Evolutionary conservation across 2,888 invertebrate species (phyloP), one percentile per base, ranked within the genome.

Genomic region (Eurytoma californica): DNA sequence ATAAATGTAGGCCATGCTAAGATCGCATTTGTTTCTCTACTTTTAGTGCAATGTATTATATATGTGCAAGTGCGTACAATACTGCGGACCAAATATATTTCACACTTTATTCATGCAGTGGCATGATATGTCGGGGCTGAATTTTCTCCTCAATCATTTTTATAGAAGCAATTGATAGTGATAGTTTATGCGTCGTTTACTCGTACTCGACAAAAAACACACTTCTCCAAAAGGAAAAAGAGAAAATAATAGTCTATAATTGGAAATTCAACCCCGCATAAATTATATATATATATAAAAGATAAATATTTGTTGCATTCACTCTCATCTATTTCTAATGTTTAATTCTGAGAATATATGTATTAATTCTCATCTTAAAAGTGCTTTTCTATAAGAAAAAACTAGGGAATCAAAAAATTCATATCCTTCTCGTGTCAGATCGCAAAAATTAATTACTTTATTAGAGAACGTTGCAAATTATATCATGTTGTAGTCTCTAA

Each of bases 1-100:
- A 39, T 39, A 67, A 63, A 66, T 67, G 14, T 73, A 73, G 78
- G 78, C 72, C 78, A 78, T 78, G 78, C 78, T 69, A 63, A 68
- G 55, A 67, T 78, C 24, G 67, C 49, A 55, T 73, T 73, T 67
- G 12, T 14, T 65, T 73, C 49, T 13, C 72, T 72, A 72, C 70
- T 53, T 47, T 57, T 73, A 47, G 73, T 78, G 78, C 73, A 63
- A 55, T 63, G 63, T 78, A 57, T 78, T 66, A 55, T 77, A 65
- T 58, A 53, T 51, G 77, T 77, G 77, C 77, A 55, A 72, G 67
- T 77, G 77, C 66, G 18, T 72, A 55, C 55, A 67, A 67, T 72
- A 77, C 30, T 60, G 63, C 61, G 61, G 60, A 67, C 49, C 53
- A 65, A 78, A 68, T 77, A 60, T 30, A 16, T 68, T 61, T 73